phyloP scores from a whole-genome alignment of 2,888 invertebrate genomes.

The Drosophila hamatofila region DNA sequence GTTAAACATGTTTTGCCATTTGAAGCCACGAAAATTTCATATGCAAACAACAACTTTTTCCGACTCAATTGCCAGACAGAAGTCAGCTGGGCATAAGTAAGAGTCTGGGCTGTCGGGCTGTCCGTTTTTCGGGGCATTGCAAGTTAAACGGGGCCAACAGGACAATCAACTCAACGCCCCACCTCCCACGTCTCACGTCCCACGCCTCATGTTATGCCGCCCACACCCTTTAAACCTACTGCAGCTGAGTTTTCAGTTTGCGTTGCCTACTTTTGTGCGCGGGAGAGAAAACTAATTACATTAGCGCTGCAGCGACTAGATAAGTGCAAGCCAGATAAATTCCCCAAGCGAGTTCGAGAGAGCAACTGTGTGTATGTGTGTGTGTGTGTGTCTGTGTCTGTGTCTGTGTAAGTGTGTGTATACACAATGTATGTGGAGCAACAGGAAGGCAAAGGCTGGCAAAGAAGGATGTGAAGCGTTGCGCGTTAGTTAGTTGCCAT shows the following conservation, averaged over 20 bases:
- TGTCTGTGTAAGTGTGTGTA: not conserved
- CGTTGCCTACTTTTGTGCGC: conserved; percentile 30
- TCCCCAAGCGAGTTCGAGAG: conserved; percentile 6
- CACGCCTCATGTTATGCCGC: no score
- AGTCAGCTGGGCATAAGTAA: not conserved
- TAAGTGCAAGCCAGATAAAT: conserved; percentile 37
- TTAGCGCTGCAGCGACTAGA: conserved; percentile 45
- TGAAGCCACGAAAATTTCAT: conserved; percentile 1
- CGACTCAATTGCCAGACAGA: not conserved
- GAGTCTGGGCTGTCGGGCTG: not conserved
- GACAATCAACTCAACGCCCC: conserved; percentile 1
- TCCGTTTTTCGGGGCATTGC: conserved; percentile 2
- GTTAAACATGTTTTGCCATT: conserved; percentile 1
- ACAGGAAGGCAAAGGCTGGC: conserved; percentile 6
- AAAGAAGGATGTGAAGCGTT: conserved; percentile 7
- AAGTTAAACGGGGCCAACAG: conserved; percentile 7
- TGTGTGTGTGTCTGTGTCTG: not conserved
- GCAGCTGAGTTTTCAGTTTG: conserved; percentile 19
- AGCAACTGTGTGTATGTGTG: not conserved
- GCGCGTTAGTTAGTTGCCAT: conserved; percentile 15
- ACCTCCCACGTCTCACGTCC: not conserved
- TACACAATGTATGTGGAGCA: not conserved
- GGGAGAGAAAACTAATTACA: conserved; percentile 56
- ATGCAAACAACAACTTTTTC: not conserved
- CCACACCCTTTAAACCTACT: not conserved